A percentile compares a stretch with the other conserved stretches of the same genome.
These are phyloP conservation scores for Sebastes oblongus DNA, from an alignment of 2,797 vertebrate species.

Conservation along the genomic window DNA sequence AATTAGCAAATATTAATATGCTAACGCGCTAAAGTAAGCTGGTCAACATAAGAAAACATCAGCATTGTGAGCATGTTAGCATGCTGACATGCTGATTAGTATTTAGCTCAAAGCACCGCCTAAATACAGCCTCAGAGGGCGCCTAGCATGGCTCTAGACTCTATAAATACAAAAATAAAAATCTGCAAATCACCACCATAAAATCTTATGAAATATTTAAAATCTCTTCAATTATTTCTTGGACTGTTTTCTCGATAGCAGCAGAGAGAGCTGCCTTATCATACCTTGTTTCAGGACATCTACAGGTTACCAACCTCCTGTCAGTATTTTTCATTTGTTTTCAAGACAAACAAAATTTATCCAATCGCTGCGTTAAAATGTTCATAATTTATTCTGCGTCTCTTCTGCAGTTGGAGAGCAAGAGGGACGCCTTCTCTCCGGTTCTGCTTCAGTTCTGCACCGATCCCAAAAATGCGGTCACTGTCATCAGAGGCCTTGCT, in stretches of 20 bases:
- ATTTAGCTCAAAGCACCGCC: background rate
- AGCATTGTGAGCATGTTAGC: background rate
- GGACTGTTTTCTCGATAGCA: background rate
- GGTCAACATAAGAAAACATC: background rate
- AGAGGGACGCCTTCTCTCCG: slow-evolving; percentile 90
- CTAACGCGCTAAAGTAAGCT: background rate
- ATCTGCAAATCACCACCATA: background rate
- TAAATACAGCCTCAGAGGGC: background rate
- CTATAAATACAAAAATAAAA: background rate
- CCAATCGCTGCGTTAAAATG: background rate
- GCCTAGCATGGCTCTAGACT: background rate
- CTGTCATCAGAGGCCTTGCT: slow-evolving; percentile 92
- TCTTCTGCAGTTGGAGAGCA: slow-evolving; percentile 87
- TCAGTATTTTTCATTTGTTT: slow-evolving; percentile 11
- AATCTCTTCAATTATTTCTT: slow-evolving; percentile 5
- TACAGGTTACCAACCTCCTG: background rate
- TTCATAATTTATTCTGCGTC: background rate
- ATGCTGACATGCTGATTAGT: background rate
- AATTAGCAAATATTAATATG: background rate
- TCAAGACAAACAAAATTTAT: background rate
- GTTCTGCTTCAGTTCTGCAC: slow-evolving; percentile 94
- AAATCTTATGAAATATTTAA: background rate
- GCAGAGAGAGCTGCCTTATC: background rate
- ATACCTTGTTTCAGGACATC: slow-evolving; percentile 3
- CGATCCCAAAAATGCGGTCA: slow-evolving; percentile 92